These are phyloP conservation scores for Fissipunctia ypsillon DNA, from an alignment of 2,888 invertebrate species.

Conservation along the genomic window DNA sequence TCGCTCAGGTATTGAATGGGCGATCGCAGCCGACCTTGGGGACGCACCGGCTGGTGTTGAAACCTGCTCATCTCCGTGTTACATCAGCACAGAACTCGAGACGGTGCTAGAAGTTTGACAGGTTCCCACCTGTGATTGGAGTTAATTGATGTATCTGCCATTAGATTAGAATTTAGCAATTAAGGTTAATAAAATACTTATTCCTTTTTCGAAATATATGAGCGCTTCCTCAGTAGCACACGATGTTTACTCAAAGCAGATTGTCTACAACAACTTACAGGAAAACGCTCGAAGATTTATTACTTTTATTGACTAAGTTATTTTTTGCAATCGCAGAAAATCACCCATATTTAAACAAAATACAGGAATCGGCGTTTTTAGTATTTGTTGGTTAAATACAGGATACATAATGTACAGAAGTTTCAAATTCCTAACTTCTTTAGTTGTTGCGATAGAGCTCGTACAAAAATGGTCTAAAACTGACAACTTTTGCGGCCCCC, in stretches of 20 bases:
- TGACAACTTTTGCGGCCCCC: no score
- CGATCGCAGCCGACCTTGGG: conserved; percentile 82
- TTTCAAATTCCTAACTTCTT: no score
- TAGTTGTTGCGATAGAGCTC: no score
- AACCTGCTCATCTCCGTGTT: conserved; percentile 80
- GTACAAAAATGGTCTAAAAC: no score
- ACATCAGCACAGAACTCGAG: conserved; percentile 66
- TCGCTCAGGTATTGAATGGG: conserved; percentile 78
- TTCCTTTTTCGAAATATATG: background rate
- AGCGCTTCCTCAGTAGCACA: conserved; percentile 2
- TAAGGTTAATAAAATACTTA: background rate
- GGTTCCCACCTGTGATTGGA: conserved; percentile 16
- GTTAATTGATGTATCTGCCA: conserved; percentile 3
- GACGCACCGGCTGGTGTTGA: conserved; percentile 79
- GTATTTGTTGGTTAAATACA: no score
- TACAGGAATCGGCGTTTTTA: no score
- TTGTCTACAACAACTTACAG: background rate
- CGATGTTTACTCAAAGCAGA: background rate
- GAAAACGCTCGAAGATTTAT: background rate
- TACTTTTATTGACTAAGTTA: background rate
- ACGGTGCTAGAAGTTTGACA: conserved; percentile 42
- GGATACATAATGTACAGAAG: no score
- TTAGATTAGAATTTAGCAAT: conserved; percentile 13
- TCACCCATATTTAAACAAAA: no score
- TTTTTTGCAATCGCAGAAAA: no score